These are phyloP conservation scores for Hydrocynus forskahlii DNA, from an alignment of 2,797 vertebrate genomes.

Conservation along the genomic window DNA sequence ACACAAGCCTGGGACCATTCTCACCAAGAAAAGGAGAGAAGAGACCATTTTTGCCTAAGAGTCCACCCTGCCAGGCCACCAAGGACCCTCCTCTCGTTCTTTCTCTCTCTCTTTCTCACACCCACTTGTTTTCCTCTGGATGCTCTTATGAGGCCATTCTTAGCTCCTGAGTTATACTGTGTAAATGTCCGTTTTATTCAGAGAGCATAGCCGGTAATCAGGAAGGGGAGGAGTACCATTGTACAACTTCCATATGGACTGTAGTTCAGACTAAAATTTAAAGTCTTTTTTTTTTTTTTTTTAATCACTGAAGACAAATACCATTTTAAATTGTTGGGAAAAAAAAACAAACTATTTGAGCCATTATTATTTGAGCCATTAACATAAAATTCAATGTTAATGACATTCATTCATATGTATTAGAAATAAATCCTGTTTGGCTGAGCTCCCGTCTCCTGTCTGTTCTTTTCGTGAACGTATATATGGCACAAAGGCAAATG, in stretches of 20 bases:
- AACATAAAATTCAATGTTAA: constrained; percentile 3
- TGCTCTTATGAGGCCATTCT: not conserved
- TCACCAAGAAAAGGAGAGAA: constrained; percentile 97
- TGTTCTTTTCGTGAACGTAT: not conserved
- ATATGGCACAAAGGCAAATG: not conserved
- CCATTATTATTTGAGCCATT: constrained; percentile 36
- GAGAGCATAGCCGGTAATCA: not conserved
- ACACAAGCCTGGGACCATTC: constrained; percentile 98
- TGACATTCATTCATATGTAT: constrained; percentile 55
- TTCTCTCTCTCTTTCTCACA: not conserved
- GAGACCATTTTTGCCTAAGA: constrained; percentile 96
- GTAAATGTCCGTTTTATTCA: constrained; percentile 1
- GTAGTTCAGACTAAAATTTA: not conserved
- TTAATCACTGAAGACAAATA: constrained; percentile 16
- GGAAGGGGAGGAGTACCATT: too few species aligned
- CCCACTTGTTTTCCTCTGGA: not conserved
- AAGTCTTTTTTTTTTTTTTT: constrained; percentile 1
- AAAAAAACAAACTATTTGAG: constrained; percentile 51
- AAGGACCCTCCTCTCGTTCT: not conserved
- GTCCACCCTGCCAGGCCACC: too few species aligned
- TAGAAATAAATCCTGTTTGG: constrained; percentile 58
- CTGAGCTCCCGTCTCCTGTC: not conserved
- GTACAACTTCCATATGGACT: not conserved
- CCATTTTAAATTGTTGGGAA: constrained; percentile 44
- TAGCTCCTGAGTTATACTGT: not conserved